phyloP scores from a whole-genome alignment of 1,140 invertebrate species.

The Lethrus apterus region DNA sequence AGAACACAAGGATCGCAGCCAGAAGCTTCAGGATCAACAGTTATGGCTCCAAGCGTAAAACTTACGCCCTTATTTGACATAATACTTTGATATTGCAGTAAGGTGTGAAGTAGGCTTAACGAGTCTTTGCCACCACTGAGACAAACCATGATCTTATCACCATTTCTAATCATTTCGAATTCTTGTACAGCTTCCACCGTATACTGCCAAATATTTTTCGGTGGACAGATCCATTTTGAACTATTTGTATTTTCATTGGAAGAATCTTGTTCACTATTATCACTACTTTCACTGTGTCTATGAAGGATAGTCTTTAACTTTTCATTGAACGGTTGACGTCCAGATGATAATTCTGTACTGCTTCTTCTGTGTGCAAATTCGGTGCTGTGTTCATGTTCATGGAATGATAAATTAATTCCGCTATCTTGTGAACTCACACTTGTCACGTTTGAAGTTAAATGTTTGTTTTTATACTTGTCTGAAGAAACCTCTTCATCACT shows the following conservation, averaged over 20 bases:
- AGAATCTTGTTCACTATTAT: constrained; percentile 11
- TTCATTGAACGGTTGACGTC: constrained; percentile 22
- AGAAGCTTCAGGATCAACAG: constrained; percentile 57
- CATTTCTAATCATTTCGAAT: constrained; percentile 77
- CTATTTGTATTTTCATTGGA: constrained; percentile 8
- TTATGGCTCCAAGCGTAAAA: constrained; percentile 70
- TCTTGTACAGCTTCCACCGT: constrained; percentile 73
- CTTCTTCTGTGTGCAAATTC: constrained; percentile 29
- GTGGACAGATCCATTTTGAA: constrained; percentile 63
- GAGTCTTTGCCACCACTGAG: constrained; percentile 79
- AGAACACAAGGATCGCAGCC: constrained; percentile 60
- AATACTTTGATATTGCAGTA: constrained; percentile 79
- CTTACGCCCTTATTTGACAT: constrained; percentile 62
- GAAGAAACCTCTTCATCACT: constrained; percentile 25
- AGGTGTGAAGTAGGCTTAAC: constrained; percentile 70
- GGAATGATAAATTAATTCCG: constrained; percentile 65
- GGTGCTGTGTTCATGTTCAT: constrained; percentile 52
- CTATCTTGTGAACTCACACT: constrained; percentile 65
- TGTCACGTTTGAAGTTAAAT: constrained; percentile 31
- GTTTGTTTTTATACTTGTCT: constrained; percentile 23
- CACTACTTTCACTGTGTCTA: constrained; percentile 18
- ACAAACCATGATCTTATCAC: constrained; percentile 77
- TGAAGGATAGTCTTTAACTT: constrained; percentile 29
- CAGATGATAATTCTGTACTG: constrained; percentile 28
- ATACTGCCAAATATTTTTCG: constrained; percentile 75